These are phyloP conservation scores for Morone chrysops DNA, from an alignment of 2,113 vertebrate genomes.

Conservation along the genomic window DNA sequence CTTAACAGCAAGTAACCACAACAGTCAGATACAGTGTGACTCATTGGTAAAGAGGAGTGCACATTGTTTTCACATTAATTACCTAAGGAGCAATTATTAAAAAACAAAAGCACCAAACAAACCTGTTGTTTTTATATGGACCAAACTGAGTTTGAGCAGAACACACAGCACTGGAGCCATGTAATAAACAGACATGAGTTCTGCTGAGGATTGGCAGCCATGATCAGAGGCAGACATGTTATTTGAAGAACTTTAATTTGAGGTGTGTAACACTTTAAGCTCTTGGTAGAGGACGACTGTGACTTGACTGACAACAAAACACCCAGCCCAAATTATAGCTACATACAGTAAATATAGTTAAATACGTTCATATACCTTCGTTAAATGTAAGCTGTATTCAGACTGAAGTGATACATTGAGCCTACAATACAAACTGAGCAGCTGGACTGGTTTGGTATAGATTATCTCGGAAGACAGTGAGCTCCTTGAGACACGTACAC, in stretches of 20 bases:
- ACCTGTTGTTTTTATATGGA: slow-evolving; percentile 12
- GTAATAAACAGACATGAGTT: background rate
- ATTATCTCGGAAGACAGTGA: slow-evolving; percentile 2
- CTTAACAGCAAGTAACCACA: slow-evolving; percentile 39
- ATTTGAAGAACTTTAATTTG: slow-evolving; percentile 46
- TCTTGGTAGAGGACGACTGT: too few species aligned
- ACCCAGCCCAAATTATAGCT: background rate
- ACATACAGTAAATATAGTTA: background rate
- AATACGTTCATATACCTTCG: background rate
- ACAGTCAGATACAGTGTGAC: slow-evolving; percentile 19
- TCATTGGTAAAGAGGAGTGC: slow-evolving; percentile 33
- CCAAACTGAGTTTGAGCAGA: slow-evolving; percentile 1
- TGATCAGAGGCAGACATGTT: slow-evolving; percentile 20
- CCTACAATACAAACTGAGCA: background rate
- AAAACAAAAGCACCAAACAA: slow-evolving; percentile 7
- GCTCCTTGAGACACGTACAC: slow-evolving; percentile 12
- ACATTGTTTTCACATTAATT: slow-evolving; percentile 4
- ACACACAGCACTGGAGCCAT: background rate
- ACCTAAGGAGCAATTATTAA: background rate
- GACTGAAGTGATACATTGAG: too few species aligned
- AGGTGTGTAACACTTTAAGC: slow-evolving; percentile 33
- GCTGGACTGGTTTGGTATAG: slow-evolving; percentile 21
- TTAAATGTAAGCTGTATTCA: background rate
- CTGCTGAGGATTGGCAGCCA: background rate
- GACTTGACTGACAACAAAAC: too few species aligned